These are phyloP conservation scores for Agrochola macilenta DNA, from an alignment of 2,888 invertebrate genomes.

Conservation along the genomic window DNA sequence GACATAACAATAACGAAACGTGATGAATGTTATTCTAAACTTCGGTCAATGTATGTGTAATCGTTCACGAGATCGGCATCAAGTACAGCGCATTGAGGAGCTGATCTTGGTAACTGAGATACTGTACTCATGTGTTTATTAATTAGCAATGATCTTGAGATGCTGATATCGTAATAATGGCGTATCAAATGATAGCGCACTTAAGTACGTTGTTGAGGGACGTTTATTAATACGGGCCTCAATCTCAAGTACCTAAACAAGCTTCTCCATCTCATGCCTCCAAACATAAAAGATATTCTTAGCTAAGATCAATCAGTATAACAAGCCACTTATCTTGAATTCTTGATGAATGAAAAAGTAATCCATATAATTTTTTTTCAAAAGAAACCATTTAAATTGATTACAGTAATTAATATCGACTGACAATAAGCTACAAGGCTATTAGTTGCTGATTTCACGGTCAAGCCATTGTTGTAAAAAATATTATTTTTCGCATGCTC, in stretches of 20 bases:
- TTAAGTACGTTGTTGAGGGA: too few species aligned
- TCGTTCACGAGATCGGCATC: too few species aligned
- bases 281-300: not conserved
- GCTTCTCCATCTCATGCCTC: not conserved
- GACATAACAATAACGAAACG: too few species aligned
- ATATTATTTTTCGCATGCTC: constrained; percentile 44
- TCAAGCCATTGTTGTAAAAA: constrained; percentile 51
- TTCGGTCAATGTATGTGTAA: too few species aligned
- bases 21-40: too few species aligned
- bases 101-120: too few species aligned
- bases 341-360: constrained; percentile 50
- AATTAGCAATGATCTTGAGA: too few species aligned
- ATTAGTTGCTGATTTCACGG: constrained; percentile 54
- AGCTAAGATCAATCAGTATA: constrained; percentile 18
- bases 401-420: constrained; percentile 57
- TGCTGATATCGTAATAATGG: too few species aligned
- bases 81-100: too few species aligned
- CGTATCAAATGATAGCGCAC: too few species aligned
- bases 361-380: constrained; percentile 50
- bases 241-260: constrained; percentile 31
- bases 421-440: constrained; percentile 52
- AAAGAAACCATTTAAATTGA: constrained; percentile 54
- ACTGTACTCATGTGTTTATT: too few species aligned
- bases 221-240: too few species aligned
- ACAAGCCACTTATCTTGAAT: constrained; percentile 35